Conservation (phyloP, 2,113 vertebrate species). For the Ancistrus triradiatus region DNA sequence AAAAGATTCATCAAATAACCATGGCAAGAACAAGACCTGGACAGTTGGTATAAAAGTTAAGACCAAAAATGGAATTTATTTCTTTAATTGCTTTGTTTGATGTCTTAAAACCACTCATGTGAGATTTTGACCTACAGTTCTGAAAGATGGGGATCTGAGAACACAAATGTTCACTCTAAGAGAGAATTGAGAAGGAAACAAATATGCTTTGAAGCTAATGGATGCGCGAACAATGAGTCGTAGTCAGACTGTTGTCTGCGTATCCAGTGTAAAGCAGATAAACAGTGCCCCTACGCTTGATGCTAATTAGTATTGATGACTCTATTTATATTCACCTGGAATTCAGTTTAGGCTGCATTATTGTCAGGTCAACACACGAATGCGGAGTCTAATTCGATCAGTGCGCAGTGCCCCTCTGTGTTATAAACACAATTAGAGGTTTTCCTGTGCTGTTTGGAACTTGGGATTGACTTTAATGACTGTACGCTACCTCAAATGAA, state of each 20-base stretch:
- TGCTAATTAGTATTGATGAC: slow-evolving; percentile 32
- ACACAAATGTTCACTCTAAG: slow-evolving; percentile 25
- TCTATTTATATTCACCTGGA: slow-evolving; percentile 29
- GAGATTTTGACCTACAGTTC: background rate
- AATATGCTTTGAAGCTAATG: background rate
- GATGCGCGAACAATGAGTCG: background rate
- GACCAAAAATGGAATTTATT: too few relatives aligned
- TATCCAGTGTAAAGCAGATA: background rate
- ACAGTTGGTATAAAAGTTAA: too few relatives aligned
- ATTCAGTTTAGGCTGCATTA: slow-evolving; percentile 32
- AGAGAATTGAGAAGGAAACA: too few relatives aligned
- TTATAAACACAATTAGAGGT: slow-evolving; percentile 29
- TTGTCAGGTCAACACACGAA: slow-evolving; percentile 18
- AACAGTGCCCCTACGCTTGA: background rate
- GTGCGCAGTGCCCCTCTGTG: slow-evolving; percentile 7
- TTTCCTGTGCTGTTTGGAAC: slow-evolving; percentile 12
- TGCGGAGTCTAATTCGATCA: slow-evolving; percentile 32
- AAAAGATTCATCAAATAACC: too few relatives aligned
- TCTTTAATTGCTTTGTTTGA: too few relatives aligned
- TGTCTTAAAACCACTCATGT: too few relatives aligned
- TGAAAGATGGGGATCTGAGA: slow-evolving; percentile 22
- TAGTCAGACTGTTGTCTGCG: background rate
- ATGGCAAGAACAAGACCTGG: too few relatives aligned
- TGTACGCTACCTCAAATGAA: slow-evolving; percentile 18
- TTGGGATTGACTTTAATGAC: slow-evolving; percentile 33